Evolutionary conservation across 2,888 invertebrate species (phyloP).

Genomic region (Cynaeus angustus): DNA sequence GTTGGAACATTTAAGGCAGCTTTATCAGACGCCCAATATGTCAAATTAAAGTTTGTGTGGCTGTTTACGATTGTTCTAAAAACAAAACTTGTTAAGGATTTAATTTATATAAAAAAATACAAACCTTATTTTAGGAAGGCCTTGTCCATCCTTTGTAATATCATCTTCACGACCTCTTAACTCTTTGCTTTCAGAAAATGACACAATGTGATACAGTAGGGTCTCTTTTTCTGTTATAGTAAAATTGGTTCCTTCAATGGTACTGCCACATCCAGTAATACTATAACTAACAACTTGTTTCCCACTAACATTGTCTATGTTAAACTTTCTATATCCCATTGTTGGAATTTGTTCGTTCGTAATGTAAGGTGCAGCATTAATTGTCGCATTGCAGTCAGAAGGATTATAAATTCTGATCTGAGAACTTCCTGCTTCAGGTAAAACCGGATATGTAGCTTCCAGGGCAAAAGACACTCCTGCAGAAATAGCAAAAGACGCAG

Average conservation of each 20-base stretch:
- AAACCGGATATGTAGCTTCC: conserved; percentile 79
- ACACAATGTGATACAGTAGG: conserved; percentile 55
- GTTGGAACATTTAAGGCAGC: conserved; percentile 16
- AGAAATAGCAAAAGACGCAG: conserved; percentile 89
- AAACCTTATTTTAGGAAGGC: conserved; percentile 74
- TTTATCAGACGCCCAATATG: conserved; percentile 3
- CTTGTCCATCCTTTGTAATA: conserved; percentile 73
- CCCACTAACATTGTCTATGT: conserved; percentile 11
- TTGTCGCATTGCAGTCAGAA: conserved; percentile 71
- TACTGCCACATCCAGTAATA: conserved; percentile 25
- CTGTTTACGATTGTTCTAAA: conserved; percentile 47
- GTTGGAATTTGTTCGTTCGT: conserved; percentile 7
- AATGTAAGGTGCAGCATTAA: conserved; percentile 14
- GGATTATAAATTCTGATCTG: conserved; percentile 85
- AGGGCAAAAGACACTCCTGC: conserved; percentile 87
- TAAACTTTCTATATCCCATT: conserved; percentile 33
- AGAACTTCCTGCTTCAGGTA: conserved; percentile 75
- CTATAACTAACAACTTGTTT: conserved; percentile 9
- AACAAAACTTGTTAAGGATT: neutral
- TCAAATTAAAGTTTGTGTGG: conserved; percentile 14
- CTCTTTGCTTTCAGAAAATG: neutral
- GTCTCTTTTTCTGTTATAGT: conserved; percentile 48
- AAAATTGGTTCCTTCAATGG: conserved; percentile 6
- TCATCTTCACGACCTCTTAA: conserved; percentile 66
- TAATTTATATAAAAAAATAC: too few relatives aligned